Conservation (phyloP, 2,113 vertebrate genomes). For the Stigmatopora nigra region DNA sequence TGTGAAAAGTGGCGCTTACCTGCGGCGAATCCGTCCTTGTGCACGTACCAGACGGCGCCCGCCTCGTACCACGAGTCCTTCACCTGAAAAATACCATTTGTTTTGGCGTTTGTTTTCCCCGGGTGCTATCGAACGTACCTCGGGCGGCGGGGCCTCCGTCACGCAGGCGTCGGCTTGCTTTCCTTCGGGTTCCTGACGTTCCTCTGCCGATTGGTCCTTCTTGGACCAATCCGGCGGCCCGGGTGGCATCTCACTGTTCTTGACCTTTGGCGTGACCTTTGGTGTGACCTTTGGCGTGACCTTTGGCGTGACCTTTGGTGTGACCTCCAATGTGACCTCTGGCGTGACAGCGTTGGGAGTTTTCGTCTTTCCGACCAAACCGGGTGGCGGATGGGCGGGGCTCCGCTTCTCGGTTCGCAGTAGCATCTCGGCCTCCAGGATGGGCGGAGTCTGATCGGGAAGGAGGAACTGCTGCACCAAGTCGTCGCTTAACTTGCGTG, state of each 20-base stretch:
- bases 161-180: conserved; percentile 27
- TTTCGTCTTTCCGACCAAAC: conserved; percentile 2
- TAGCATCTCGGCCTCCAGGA: conserved; percentile 57
- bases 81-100: conserved; percentile 19
- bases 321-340: conserved; percentile 10
- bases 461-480: conserved; percentile 70
- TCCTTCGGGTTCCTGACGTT: conserved; percentile 52
- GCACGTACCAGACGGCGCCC: conserved; percentile 82
- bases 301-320: too few relatives aligned
- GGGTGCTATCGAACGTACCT: conserved; percentile 32
- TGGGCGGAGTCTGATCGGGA: conserved; percentile 61
- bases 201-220: conserved; percentile 30
- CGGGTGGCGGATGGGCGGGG: conserved; percentile 36
- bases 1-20: too few relatives aligned
- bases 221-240: conserved; percentile 10
- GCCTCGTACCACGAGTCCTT: conserved; percentile 85
- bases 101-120: too few relatives aligned
- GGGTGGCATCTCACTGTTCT: conserved; percentile 6
- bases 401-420: conserved; percentile 38
- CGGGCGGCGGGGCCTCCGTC: conserved; percentile 26
- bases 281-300: conserved; percentile 4
- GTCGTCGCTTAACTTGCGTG: conserved; percentile 63
- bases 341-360: conserved; percentile 8
- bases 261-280: too few relatives aligned
- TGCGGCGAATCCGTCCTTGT: conserved; percentile 75